Evolutionary conservation across 2,113 vertebrate genomes (phyloP).

Genomic region (Archilochus colubris): DNA sequence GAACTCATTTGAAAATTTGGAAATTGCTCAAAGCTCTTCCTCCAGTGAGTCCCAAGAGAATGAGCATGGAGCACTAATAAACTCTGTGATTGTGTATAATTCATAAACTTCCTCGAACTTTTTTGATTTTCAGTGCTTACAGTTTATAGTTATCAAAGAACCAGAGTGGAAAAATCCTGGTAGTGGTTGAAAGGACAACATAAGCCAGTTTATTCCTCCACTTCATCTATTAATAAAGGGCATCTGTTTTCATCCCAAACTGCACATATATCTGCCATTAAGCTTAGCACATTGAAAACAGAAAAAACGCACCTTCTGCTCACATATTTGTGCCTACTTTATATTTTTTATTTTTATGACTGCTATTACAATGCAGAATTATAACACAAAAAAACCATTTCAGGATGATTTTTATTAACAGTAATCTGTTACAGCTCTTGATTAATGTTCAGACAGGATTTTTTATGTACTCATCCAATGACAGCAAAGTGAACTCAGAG

Average conservation of each 20-base stretch:
- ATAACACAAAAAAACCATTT: conserved; percentile 25
- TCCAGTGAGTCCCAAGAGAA: conserved; percentile 72
- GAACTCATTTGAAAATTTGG: conserved; percentile 68
- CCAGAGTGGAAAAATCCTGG: conserved; percentile 28
- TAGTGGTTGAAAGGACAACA: conserved; percentile 12
- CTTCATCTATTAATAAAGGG: conserved; percentile 45
- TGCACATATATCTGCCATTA: neutral
- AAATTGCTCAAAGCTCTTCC: conserved; percentile 71
- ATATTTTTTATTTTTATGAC: conserved; percentile 39
- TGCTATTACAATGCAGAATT: conserved; percentile 1
- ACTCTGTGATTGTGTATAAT: conserved; percentile 74
- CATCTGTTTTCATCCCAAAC: conserved; percentile 24
- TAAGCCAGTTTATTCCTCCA: conserved; percentile 46
- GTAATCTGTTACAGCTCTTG: conserved; percentile 5
- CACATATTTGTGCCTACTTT: neutral
- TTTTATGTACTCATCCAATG: neutral
- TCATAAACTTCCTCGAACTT: conserved; percentile 66
- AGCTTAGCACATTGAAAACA: neutral
- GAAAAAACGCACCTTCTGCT: neutral
- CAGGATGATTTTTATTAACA: conserved; percentile 34
- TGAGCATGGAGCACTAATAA: conserved; percentile 69
- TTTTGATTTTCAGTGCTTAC: conserved; percentile 59
- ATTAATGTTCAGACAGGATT: conserved; percentile 42
- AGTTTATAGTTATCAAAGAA: conserved; percentile 58
- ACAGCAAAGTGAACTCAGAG: neutral